phyloP scores from a whole-genome alignment of 2,797 vertebrate genomes.

The Smutsia temminckii region DNA sequence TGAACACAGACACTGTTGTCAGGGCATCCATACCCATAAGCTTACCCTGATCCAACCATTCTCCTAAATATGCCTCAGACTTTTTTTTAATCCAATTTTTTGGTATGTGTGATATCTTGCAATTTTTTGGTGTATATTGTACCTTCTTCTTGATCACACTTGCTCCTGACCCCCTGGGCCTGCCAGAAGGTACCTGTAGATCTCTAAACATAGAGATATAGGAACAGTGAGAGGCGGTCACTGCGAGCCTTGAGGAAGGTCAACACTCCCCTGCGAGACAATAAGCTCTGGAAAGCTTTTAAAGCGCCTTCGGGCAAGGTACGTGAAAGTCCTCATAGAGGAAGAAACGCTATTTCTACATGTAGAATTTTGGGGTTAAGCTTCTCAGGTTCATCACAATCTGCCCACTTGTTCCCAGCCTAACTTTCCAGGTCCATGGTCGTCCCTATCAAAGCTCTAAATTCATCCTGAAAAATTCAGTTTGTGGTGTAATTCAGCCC shows the following conservation, averaged over 20 bases:
- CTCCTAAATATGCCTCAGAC: background rate
- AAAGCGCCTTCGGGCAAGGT: background rate
- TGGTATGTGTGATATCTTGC: background rate
- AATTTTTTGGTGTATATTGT: background rate
- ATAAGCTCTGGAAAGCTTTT: background rate
- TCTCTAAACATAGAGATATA: background rate
- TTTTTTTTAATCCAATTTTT: background rate
- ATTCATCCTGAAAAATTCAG: background rate
- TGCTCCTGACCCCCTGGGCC: background rate
- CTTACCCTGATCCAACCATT: background rate
- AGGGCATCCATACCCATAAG: background rate
- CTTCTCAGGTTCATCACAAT: background rate
- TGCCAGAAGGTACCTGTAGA: background rate
- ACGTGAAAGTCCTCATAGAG: background rate
- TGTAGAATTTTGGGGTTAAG: background rate
- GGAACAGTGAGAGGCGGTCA: background rate
- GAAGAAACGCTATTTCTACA: background rate
- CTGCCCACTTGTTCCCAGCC: background rate
- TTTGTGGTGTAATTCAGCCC: background rate
- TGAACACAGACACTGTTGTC: background rate
- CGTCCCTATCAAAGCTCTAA: background rate
- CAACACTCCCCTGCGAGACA: background rate
- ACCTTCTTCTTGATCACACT: background rate
- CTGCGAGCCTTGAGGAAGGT: background rate
- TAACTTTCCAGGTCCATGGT: background rate